These are phyloP conservation scores for Catharus bicknelli DNA, from an alignment of 2,113 vertebrate genomes.

Conservation along the genomic window DNA sequence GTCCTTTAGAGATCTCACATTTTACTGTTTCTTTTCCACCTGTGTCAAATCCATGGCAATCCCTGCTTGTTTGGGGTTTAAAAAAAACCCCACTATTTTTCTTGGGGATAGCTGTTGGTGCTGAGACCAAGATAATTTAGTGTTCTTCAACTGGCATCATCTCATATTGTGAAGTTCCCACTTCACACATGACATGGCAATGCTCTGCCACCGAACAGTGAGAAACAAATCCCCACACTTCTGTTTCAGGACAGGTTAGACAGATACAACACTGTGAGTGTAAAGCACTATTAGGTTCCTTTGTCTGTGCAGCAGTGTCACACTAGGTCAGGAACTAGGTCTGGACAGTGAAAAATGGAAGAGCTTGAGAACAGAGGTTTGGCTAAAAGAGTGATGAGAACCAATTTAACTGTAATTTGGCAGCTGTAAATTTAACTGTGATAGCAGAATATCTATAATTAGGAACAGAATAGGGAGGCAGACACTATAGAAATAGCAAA, in stretches of 20 bases:
- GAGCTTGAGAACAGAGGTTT: background rate
- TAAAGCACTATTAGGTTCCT: background rate
- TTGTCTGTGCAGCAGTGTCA: background rate
- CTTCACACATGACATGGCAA: background rate
- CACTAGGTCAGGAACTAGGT: background rate
- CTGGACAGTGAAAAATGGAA: background rate
- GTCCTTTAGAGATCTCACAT: background rate
- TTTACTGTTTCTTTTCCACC: background rate
- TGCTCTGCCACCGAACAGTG: background rate
- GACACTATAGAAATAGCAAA: conserved; percentile 9
- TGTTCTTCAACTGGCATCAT: background rate
- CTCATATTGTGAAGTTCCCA: background rate
- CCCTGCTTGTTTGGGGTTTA: background rate
- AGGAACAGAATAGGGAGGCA: background rate
- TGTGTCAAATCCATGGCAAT: background rate
- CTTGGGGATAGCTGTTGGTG: background rate
- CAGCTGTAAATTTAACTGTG: conserved; percentile 29
- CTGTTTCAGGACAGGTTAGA: background rate
- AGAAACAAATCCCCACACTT: background rate
- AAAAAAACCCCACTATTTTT: background rate
- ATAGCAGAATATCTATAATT: conserved; percentile 28
- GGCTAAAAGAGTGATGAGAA: conserved; percentile 3
- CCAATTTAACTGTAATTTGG: background rate
- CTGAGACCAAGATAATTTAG: background rate
- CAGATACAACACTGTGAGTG: background rate